Evolutionary conservation across 2,113 vertebrate genomes (phyloP).

Genomic region (Lutjanus erythropterus): DNA sequence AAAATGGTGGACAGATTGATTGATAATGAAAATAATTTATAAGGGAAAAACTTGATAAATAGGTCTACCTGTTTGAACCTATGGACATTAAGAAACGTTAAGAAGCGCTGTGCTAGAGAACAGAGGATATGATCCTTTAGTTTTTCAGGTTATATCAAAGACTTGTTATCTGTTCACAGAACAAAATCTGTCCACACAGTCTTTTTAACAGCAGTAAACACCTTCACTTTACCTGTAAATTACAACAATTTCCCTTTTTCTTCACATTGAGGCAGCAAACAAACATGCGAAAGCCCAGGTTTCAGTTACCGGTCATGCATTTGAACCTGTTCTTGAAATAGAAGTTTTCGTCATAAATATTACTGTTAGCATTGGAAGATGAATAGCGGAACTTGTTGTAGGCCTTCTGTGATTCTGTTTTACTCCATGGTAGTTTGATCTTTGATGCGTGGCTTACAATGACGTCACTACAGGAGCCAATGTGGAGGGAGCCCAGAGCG

Average conservation of each 20-base stretch:
- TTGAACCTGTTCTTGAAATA: constrained; percentile 93
- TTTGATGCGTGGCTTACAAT: constrained; percentile 92
- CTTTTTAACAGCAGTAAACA: constrained; percentile 5
- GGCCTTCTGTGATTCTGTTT: constrained; percentile 80
- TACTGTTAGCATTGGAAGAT: neutral
- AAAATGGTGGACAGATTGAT: too few relatives aligned
- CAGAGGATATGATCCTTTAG: neutral
- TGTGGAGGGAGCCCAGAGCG: constrained; percentile 88
- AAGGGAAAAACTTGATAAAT: too few relatives aligned
- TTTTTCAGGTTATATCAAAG: neutral
- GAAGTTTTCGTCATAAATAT: constrained; percentile 77
- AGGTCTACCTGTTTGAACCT: too few relatives aligned
- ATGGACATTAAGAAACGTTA: too few relatives aligned
- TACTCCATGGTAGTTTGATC: constrained; percentile 89
- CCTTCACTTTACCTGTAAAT: neutral
- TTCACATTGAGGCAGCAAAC: neutral
- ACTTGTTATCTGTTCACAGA: neutral
- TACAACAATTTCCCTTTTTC: neutral
- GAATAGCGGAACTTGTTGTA: constrained; percentile 90
- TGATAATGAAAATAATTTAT: too few relatives aligned
- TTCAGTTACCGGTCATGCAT: constrained; percentile 88
- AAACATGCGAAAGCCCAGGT: neutral
- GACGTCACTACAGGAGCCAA: constrained; percentile 92
- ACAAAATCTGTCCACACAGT: neutral
- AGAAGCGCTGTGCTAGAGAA: too few relatives aligned